A percentile compares a stretch with the other conserved stretches of the same genome.
phyloP scores from a whole-genome alignment of 2,113 vertebrate genomes.

The Perca fluviatilis region DNA sequence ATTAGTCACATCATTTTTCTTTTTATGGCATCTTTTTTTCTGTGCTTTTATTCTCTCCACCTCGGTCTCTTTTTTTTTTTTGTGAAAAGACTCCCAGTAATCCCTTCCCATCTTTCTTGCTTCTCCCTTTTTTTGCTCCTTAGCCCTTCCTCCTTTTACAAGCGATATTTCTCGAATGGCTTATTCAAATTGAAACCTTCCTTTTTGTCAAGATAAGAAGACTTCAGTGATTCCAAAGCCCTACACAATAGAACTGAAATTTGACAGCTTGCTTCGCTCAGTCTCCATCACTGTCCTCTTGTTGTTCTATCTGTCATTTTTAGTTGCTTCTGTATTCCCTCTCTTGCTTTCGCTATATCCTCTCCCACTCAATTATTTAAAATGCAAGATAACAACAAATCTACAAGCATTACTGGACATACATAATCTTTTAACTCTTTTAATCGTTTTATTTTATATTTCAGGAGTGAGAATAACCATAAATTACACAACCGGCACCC shows the following conservation, averaged over 20 bases:
- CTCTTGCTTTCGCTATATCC: neutral
- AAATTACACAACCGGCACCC: neutral
- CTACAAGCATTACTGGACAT: constrained; percentile 12
- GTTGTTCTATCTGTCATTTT: constrained; percentile 36
- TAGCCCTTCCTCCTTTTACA: constrained; percentile 57
- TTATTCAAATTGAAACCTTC: constrained; percentile 77
- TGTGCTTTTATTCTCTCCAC: constrained; percentile 47
- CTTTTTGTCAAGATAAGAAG: constrained; percentile 67
- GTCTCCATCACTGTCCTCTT: constrained; percentile 44
- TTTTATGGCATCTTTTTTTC: constrained; percentile 44
- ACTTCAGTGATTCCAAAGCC: constrained; percentile 56
- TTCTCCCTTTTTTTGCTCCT: constrained; percentile 51
- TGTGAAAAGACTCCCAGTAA: constrained; percentile 68
- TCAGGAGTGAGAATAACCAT: neutral
- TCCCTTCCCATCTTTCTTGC: constrained; percentile 67
- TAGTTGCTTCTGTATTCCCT: constrained; percentile 16
- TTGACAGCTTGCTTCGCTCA: constrained; percentile 48
- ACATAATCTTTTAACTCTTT: constrained; percentile 6
- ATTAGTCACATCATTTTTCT: constrained; percentile 61
- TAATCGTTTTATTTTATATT: constrained; percentile 24
- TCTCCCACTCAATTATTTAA: constrained; percentile 50
- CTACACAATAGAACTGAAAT: constrained; percentile 57
- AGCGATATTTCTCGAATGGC: constrained; percentile 64
- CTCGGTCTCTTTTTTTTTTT: constrained; percentile 43
- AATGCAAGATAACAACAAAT: constrained; percentile 29